Conservation (phyloP, 1,140 invertebrate species). For the Drosophila kikkawai region DNA sequence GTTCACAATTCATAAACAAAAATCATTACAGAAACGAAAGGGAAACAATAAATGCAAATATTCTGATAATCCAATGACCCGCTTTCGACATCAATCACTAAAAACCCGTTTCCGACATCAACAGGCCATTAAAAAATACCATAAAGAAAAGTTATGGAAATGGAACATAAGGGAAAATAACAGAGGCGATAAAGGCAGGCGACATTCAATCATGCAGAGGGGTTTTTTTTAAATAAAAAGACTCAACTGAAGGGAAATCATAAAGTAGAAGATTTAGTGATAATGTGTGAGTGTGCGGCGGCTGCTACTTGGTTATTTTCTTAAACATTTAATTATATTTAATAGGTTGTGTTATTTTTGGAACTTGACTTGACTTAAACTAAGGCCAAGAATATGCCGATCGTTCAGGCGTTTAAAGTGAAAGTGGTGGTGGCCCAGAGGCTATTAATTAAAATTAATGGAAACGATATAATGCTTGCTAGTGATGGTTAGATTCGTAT, state of each 20-base stretch:
- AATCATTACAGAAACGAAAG: constrained; percentile 17
- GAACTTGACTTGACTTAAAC: constrained; percentile 27
- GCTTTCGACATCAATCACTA: constrained; percentile 37
- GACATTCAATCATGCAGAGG: constrained; percentile 35
- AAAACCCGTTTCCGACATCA: constrained; percentile 12
- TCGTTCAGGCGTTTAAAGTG: constrained; percentile 46
- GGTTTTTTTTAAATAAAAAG: constrained; percentile 21
- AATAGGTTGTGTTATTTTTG: constrained; percentile 40
- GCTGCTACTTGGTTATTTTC: constrained; percentile 45
- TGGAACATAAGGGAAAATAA: constrained; percentile 29
- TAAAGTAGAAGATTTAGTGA: constrained; percentile 15
- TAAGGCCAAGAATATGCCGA: constrained; percentile 42
- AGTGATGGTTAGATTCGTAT: constrained; percentile 43
- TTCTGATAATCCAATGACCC: constrained; percentile 45
- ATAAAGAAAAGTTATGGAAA: constrained; percentile 39
- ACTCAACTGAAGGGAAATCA: constrained; percentile 16
- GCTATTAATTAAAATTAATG: constrained; percentile 42
- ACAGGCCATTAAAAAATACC: constrained; percentile 24
- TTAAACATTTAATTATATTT: constrained; percentile 28
- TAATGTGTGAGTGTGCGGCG: constrained; percentile 65
- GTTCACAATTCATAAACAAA: constrained; percentile 8
- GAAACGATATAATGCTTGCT: constrained; percentile 36
- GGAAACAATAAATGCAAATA: constrained; percentile 27
- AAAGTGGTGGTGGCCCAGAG: constrained; percentile 33
- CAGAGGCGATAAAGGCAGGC: constrained; percentile 25